Base-by-base conservation (phyloP, 2,113 vertebrate species). In the Labeo catla region DNA sequence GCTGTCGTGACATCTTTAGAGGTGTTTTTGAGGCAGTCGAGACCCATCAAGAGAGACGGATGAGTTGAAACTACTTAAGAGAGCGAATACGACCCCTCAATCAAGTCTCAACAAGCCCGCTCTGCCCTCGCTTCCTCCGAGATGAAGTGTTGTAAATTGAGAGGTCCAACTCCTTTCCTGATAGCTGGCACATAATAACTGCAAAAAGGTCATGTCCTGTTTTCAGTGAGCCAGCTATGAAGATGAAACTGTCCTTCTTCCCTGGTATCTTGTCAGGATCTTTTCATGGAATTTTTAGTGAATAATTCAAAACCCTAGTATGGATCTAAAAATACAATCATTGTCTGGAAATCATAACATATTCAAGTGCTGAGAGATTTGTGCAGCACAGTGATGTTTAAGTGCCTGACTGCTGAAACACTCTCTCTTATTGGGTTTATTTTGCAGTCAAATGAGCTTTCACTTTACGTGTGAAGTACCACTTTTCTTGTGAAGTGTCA, bases 1-100 rank as follows among this genome's bases (percentile, higher is more conserved):
- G 45, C 77, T 91, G 93, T 91, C 91, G 73, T 84, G 63, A 78
- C 21, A 36, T 91, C 91, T 93, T 87, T 85, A 82, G 87, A 90
- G 90, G 92, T 89, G 89, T 52, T 72, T 91, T 90, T 86, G 61
- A 91, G 88, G 68, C 84, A 74, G 89, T 86, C 87, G 74, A 89
- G 74, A 89, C 91, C 90, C 88, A 89, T 91, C 86, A 86, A 76
- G 81, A 86, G 65, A 86, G 77, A 61, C 82, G 63, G 57, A 88
- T 86, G 85, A 84, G 47, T 83, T 76, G 47, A 66, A 68, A 49
- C n/a, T 50, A 43, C 34, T 59, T 52, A 87, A 83, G 81, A 84
- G 19, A 49, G 90, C 84, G 34, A 74, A 43, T 9, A 15, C 11
- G 74, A 88, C 52, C 87, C 68, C 73, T 90, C 73, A 84, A 68